Evolutionary conservation across 2,797 vertebrate species (phyloP).

Genomic region (Etheostoma perlongum): DNA sequence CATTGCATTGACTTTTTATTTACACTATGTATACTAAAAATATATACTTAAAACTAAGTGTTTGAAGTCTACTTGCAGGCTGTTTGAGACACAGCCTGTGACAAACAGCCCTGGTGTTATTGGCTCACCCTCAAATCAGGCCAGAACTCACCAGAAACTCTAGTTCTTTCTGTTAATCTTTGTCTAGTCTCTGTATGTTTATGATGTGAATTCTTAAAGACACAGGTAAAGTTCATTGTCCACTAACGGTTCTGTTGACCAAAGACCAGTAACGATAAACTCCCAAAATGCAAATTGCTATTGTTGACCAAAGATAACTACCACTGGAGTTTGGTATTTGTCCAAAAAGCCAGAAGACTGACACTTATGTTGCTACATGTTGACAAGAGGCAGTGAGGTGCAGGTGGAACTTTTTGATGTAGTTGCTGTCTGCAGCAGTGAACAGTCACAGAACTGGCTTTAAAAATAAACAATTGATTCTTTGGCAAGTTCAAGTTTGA

Average conservation of each 20-base stretch:
- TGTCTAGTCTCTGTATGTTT: not conserved
- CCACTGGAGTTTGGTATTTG: not conserved
- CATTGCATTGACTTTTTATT: too few species aligned
- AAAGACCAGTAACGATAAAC: not conserved
- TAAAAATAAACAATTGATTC: not conserved
- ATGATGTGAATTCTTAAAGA: not conserved
- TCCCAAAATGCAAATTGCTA: not conserved
- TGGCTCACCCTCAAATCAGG: too few species aligned
- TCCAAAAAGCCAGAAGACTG: not conserved
- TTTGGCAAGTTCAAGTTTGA: not conserved
- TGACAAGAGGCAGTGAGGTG: not conserved
- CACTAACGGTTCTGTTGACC: not conserved
- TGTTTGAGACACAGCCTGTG: too few species aligned
- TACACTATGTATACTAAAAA: too few species aligned
- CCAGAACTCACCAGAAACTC: not conserved
- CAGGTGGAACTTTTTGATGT: not conserved
- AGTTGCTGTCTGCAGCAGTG: not conserved
- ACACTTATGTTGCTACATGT: not conserved
- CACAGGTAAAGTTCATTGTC: not conserved
- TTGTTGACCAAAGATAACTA: not conserved
- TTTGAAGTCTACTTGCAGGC: too few species aligned
- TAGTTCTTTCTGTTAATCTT: not conserved
- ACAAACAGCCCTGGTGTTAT: too few species aligned
- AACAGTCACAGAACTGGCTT: not conserved
- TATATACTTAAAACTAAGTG: too few species aligned